A percentile compares a stretch with the other conserved stretches of the same genome.
Evolutionary conservation across 2,113 vertebrate species (phyloP).

Genomic region (Heterocephalus glaber): DNA sequence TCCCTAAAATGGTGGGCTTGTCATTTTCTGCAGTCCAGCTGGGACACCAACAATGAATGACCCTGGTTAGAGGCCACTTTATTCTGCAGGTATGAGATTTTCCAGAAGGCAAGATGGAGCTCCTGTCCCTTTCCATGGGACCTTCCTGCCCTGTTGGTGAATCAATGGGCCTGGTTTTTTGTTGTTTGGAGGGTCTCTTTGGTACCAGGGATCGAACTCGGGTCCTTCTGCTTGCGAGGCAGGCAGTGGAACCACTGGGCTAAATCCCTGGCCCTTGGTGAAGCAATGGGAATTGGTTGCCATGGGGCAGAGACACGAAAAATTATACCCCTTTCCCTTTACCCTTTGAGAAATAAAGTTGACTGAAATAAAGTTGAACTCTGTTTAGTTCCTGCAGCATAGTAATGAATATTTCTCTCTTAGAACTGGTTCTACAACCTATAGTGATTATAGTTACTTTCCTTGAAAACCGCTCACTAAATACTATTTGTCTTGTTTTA

Average conservation of each 20-base stretch:
- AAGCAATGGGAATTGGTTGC: background rate
- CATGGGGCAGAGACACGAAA: background rate
- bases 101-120: background rate
- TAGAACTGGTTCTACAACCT: background rate
- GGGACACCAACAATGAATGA: background rate
- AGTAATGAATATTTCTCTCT: constrained; percentile 12
- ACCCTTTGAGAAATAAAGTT: background rate
- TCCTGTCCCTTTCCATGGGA: background rate
- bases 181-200: no score
- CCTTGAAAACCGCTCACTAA: background rate
- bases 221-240: no score
- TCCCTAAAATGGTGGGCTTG: background rate
- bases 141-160: no score
- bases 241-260: no score
- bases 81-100: background rate
- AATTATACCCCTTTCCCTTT: background rate
- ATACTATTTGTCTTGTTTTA: background rate
- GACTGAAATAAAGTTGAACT: background rate
- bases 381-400: background rate
- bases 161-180: no score
- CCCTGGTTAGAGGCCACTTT: background rate
- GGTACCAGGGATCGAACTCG: no score
- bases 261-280: no score
- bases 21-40: background rate
- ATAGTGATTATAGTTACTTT: background rate